These are phyloP conservation scores for Brachionus angularis DNA, from an alignment of 1,140 invertebrate species.

Conservation along the genomic window DNA sequence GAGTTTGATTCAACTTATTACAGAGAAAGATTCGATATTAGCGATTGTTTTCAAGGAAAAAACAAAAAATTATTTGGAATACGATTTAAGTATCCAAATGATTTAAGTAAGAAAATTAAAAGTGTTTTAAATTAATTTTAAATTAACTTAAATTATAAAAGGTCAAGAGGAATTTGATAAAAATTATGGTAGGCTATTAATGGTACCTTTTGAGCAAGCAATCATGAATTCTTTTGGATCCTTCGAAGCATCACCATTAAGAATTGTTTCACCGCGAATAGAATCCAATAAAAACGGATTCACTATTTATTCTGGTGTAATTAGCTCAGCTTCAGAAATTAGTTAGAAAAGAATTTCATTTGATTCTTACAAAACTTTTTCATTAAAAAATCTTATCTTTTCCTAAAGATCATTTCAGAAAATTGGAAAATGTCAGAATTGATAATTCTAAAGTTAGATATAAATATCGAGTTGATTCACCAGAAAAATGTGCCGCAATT, in stretches of 20 bases:
- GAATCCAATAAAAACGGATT: neutral
- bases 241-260: constrained; percentile 20
- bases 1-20: constrained; percentile 11
- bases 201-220: constrained; percentile 12
- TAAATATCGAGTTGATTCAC: constrained; percentile 1
- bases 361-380: neutral
- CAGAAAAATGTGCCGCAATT: constrained; percentile 1
- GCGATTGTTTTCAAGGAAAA: constrained; percentile 31
- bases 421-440: constrained; percentile 11
- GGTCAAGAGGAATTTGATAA: neutral
- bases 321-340: neutral
- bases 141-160: neutral
- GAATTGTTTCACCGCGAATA: constrained; percentile 15
- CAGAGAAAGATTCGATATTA: constrained; percentile 17
- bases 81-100: constrained; percentile 4
- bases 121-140: neutral
- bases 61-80: constrained; percentile 22
- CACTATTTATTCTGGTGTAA: constrained; percentile 16
- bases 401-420: constrained; percentile 20
- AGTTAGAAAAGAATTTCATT: neutral
- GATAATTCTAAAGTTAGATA: constrained; percentile 15
- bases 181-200: neutral
- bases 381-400: no score
- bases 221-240: neutral
- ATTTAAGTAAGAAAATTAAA: neutral